Base-by-base conservation (phyloP, 2,888 invertebrate genomes). In the Aleiodes testaceus region DNA sequence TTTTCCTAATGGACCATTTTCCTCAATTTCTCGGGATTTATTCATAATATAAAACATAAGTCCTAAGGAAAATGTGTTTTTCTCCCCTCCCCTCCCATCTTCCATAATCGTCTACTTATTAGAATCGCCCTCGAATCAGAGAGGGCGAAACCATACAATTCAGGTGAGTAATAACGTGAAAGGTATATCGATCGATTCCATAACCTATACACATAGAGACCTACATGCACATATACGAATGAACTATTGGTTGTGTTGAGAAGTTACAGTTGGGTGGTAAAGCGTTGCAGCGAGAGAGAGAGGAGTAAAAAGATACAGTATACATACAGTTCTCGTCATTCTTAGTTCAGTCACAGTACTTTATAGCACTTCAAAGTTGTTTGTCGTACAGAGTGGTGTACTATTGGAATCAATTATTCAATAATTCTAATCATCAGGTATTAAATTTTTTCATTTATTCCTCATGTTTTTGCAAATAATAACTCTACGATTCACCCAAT, bases 321-420 rank as follows among this genome's bases (percentile, higher is more conserved):
- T 64, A 69, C 68, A 64, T 36, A 69, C 75, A 72, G 74, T 75
- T 73, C 72, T 77, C 64, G 74, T 67, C 69, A 65, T 66, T 72
- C 75, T 74, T 70, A 70, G 53, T 66, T 36, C 11, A 36, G 6
- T 73, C 66, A 50, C 18, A 72, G 74, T 50, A 66, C 72, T 45
- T 68, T 71, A 70, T 74, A 70, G 65, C 73, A 72, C 73, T 72
- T 61, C 52, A 66, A 66, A 42, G 30, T 18, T 65, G 59, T 44
- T 73, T 52, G 18, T 47, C 61, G 9, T 36, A 36, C 11, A 36
- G 6, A 5, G 36, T 36, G 7, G 7, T 36, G 36, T 36, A 11
- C 11, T 11, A 6, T 36, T 36, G 22, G 45, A 11, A 36, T 36
- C 7, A 36, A 36, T 36, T 36, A 36, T 36, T 36, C 55, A 66